phyloP scores from a whole-genome alignment of 2,888 invertebrate genomes.

The Dromius quadrimaculatus region DNA sequence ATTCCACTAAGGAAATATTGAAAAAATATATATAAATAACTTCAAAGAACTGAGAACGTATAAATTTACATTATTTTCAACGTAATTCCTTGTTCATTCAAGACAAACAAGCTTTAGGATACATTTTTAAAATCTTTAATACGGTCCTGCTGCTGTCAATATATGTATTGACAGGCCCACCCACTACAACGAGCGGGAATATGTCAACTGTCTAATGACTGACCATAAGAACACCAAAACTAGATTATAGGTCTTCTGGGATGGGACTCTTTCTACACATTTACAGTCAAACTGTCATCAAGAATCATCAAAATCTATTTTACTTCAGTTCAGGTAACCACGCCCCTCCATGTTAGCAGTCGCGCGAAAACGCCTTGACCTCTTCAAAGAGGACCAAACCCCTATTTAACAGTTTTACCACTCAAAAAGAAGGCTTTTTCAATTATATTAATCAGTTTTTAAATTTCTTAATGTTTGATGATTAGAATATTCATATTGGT shows the following conservation, averaged over 20 bases:
- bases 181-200: constrained; percentile 43
- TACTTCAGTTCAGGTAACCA: constrained; percentile 41
- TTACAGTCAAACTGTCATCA: constrained; percentile 24
- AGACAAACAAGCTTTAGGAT: neutral
- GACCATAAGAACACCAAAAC: constrained; percentile 28
- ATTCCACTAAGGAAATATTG: no score
- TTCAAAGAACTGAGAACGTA: no score
- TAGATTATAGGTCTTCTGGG: constrained; percentile 43
- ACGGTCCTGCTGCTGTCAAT: constrained; percentile 19
- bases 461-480: no score
- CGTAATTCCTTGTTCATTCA: no score
- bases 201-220: constrained; percentile 44
- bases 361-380: constrained; percentile 35
- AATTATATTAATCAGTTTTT: no score
- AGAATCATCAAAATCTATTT: no score
- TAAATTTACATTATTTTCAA: no score
- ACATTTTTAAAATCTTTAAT: constrained; percentile 26
- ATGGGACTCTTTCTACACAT: constrained; percentile 9
- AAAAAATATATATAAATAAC: no score
- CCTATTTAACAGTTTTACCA: no score
- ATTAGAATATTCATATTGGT: no score
- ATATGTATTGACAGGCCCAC: constrained; percentile 35
- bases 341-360: constrained; percentile 42
- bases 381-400: neutral
- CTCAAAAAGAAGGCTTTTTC: no score